phyloP scores from a whole-genome alignment of 2,888 invertebrate species.

The Hipparchia sbordonii region DNA sequence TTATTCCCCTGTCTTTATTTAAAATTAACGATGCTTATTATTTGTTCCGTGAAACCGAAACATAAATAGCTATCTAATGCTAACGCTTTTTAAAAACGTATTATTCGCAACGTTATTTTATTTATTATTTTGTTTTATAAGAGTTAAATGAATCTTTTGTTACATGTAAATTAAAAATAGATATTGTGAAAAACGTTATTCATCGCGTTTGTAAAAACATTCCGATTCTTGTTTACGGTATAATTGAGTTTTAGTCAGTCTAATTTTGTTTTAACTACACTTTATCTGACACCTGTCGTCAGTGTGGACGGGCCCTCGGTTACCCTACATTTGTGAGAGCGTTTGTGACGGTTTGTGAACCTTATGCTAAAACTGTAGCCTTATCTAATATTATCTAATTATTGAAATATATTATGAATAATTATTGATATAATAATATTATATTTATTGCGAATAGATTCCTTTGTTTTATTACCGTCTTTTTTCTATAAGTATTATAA shows the following conservation, averaged over 20 bases:
- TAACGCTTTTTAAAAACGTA: too few species aligned
- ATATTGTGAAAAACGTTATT: too few species aligned
- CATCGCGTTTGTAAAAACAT: not conserved
- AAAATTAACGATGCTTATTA: too few species aligned
- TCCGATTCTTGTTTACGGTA: not conserved
- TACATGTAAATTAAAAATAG: too few species aligned
- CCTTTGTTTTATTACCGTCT: constrained; percentile 40
- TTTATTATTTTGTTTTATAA: too few species aligned
- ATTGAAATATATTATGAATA: constrained; percentile 63
- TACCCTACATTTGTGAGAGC: constrained; percentile 65
- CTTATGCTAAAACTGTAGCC: constrained; percentile 73
- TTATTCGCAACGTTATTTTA: too few species aligned
- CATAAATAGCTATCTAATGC: too few species aligned
- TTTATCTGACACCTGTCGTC: constrained; percentile 19
- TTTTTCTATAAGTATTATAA: not conserved
- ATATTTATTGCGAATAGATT: constrained; percentile 71
- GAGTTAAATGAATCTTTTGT: too few species aligned
- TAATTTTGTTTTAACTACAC: not conserved
- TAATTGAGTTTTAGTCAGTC: not conserved
- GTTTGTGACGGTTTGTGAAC: constrained; percentile 58
- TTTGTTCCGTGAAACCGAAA: too few species aligned
- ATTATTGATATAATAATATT: constrained; percentile 76
- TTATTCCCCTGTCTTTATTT: too few species aligned
- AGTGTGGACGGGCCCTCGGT: constrained; percentile 45
- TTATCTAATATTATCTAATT: constrained; percentile 73